These are phyloP conservation scores for Turdus rufiventris DNA, from an alignment of 2,113 vertebrate species.

Conservation along the genomic window DNA sequence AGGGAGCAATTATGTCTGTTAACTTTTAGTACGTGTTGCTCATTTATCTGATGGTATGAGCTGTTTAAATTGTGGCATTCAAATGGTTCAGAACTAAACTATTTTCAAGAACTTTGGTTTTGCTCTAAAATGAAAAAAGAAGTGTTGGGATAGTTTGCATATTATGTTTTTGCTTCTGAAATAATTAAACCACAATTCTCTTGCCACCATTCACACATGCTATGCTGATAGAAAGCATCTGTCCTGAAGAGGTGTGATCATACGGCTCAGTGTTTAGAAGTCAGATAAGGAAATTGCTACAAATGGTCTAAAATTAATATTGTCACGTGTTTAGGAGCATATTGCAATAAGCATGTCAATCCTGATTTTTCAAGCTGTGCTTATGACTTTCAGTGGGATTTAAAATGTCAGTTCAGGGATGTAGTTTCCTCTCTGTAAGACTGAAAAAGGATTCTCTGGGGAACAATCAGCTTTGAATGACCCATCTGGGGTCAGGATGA, in stretches of 20 bases:
- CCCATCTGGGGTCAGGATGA: not conserved
- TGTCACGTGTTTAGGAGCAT: not conserved
- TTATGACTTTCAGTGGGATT: not conserved
- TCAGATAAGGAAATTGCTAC: not conserved
- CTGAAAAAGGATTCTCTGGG: not conserved
- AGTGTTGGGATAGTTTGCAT: not conserved
- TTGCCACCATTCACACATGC: not conserved
- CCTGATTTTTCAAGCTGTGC: not conserved
- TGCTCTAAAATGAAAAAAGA: not conserved
- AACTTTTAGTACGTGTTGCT: not conserved
- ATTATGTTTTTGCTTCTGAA: not conserved
- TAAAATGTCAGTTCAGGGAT: not conserved
- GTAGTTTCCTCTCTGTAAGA: not conserved
- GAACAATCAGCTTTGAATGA: not conserved
- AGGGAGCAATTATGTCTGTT: constrained; percentile 37
- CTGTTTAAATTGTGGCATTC: not conserved
- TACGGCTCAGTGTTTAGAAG: not conserved
- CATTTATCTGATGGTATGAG: not conserved
- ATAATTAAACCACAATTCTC: not conserved
- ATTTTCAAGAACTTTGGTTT: not conserved
- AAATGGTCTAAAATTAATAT: not conserved
- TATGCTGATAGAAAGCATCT: not conserved
- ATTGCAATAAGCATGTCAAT: not conserved
- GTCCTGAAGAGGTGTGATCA: not conserved
- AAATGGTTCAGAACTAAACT: not conserved